These are phyloP conservation scores for Philonicus albiceps DNA, from an alignment of 2,888 invertebrate genomes.

Conservation along the genomic window DNA sequence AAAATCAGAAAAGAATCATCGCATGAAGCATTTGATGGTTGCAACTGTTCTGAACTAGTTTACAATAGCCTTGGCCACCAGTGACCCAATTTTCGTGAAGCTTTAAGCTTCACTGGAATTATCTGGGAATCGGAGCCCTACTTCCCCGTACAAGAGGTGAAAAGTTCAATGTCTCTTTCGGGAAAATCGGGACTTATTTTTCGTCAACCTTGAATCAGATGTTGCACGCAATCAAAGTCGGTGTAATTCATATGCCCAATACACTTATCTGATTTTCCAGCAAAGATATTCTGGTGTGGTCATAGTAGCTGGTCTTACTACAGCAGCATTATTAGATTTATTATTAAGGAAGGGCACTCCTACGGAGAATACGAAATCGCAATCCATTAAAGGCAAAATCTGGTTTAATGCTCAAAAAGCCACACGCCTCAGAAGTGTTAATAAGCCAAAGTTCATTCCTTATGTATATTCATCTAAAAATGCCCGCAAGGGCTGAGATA, in stretches of 20 bases:
- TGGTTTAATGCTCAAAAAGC: not conserved
- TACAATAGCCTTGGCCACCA: not conserved
- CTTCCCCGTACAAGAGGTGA: not conserved
- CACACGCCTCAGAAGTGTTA: not conserved
- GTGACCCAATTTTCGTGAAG: not conserved
- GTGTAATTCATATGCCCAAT: not conserved
- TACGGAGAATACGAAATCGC: not conserved
- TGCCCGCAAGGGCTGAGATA: not conserved
- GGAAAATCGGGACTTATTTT: not conserved
- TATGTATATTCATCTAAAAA: not conserved
- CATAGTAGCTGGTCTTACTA: not conserved
- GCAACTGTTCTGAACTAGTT: not conserved
- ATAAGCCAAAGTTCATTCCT: not conserved
- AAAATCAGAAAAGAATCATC: not conserved
- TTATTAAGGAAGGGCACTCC: not conserved
- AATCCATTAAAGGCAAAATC: not conserved
- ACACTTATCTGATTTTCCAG: not conserved
- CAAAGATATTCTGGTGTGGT: not conserved
- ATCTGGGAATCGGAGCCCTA: not conserved
- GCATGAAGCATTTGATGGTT: not conserved
- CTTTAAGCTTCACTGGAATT: constrained; percentile 29
- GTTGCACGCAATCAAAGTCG: not conserved
- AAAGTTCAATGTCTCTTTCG: constrained; percentile 33
- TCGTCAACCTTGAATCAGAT: not conserved
- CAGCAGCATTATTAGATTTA: not conserved